Percentiles rank a stretch among this genome's conserved stretches.
These are phyloP conservation scores for Drosophila prolongata DNA, from an alignment of 2,888 invertebrate genomes.

Conservation along the genomic window DNA sequence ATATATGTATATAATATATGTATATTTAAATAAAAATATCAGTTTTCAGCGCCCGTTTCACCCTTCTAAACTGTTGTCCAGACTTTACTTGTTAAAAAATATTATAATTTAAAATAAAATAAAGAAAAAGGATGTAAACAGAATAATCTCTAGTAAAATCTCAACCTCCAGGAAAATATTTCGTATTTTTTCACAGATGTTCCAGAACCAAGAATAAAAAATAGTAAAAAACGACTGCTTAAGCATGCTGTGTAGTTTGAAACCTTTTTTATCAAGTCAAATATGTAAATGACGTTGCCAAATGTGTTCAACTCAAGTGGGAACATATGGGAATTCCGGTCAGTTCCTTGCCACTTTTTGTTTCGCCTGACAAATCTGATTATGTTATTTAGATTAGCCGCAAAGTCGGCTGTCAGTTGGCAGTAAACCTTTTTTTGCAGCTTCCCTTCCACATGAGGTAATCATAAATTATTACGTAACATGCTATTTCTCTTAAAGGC, in stretches of 20 bases:
- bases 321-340: conserved; percentile 40
- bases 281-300: conserved; percentile 42
- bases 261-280: conserved; percentile 42
- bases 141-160: neutral
- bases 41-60: too few species aligned
- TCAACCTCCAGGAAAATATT: neutral
- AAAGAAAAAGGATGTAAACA: neutral
- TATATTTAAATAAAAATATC: too few species aligned
- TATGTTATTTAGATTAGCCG: conserved; percentile 56
- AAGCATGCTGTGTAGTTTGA: conserved; percentile 6
- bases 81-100: too few species aligned
- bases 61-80: too few species aligned
- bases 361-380: conserved; percentile 38
- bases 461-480: conserved; percentile 44
- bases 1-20: too few species aligned
- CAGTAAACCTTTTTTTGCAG: conserved; percentile 36
- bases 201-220: neutral
- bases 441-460: conserved; percentile 5
- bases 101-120: neutral
- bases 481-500: conserved; percentile 13
- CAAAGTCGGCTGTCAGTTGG: conserved; percentile 46
- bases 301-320: conserved; percentile 34
- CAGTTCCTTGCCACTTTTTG: conserved; percentile 18
- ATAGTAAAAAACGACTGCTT: neutral
- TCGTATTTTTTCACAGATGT: neutral